These are phyloP conservation scores for Abrostola tripartita DNA, from an alignment of 2,888 invertebrate genomes.

Conservation along the genomic window DNA sequence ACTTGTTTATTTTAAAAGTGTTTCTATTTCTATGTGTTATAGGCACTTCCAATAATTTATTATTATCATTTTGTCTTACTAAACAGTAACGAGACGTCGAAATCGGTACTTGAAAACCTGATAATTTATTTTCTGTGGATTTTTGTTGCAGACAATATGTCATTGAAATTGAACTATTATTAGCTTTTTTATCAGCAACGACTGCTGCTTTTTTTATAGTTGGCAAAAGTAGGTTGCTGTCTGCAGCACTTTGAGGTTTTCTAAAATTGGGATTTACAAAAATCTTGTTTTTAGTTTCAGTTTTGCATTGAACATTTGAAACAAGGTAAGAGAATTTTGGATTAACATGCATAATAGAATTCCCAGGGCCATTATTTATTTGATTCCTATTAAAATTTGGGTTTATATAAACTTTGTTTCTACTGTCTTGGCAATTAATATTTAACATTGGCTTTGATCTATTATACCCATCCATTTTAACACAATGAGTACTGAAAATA, in stretches of 20 bases:
- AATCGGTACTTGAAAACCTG: slow-evolving; percentile 24
- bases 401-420: slow-evolving; percentile 78
- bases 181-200: not conserved
- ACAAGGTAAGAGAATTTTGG: slow-evolving; percentile 69
- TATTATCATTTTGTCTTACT: slow-evolving; percentile 64
- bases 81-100: slow-evolving; percentile 72
- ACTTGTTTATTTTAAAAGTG: slow-evolving; percentile 77
- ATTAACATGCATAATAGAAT: slow-evolving; percentile 70
- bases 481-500: slow-evolving; percentile 88
- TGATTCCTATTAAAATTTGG: slow-evolving; percentile 76
- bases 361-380: slow-evolving; percentile 39
- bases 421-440: slow-evolving; percentile 50
- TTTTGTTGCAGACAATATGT: slow-evolving; percentile 8
- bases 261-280: slow-evolving; percentile 86
- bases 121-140: slow-evolving; percentile 11
- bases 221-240: slow-evolving; percentile 9
- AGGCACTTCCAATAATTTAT: slow-evolving; percentile 27
- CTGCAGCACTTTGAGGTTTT: slow-evolving; percentile 30
- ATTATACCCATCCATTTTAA: slow-evolving; percentile 59
- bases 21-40: slow-evolving; percentile 50
- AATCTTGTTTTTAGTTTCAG: slow-evolving; percentile 69
- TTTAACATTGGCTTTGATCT: slow-evolving; percentile 36
- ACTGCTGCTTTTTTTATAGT: slow-evolving; percentile 2
- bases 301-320: slow-evolving; percentile 38
- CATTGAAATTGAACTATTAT: not conserved